A percentile compares a stretch with the other conserved stretches of the same genome.
Conservation (phyloP, 1,140 invertebrate species). For the Apis florea region DNA sequence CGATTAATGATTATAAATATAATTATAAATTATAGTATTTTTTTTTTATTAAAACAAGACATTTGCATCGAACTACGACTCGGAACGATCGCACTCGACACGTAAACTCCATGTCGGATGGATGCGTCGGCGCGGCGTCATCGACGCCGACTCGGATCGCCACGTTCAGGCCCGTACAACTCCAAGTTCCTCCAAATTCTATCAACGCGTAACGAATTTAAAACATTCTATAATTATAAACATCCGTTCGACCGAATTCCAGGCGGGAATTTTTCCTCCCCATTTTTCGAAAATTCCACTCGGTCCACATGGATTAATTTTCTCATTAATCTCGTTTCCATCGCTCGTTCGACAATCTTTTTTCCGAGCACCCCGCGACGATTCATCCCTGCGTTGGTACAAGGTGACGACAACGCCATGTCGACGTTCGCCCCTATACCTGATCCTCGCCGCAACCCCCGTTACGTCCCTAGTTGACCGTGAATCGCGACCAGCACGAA, state of each 20-base stretch:
- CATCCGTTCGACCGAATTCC: too few species aligned
- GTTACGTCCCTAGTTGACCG: slow-evolving; percentile 44
- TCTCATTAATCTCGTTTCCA: too few species aligned
- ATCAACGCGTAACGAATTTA: too few species aligned
- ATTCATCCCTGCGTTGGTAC: slow-evolving; percentile 46
- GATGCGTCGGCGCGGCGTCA: slow-evolving; percentile 55
- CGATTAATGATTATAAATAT: too few species aligned
- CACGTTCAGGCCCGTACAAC: slow-evolving; percentile 48
- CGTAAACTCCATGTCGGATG: neutral
- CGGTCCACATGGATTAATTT: too few species aligned
- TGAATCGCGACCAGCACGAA: slow-evolving; percentile 38
- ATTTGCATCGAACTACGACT: slow-evolving; percentile 6
- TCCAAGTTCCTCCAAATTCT: slow-evolving; percentile 16
- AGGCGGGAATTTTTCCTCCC: too few species aligned
- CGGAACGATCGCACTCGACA: neutral
- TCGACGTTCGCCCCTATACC: slow-evolving; percentile 60
- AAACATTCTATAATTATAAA: too few species aligned
- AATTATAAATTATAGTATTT: too few species aligned
- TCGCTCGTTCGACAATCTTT: too few species aligned
- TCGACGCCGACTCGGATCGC: slow-evolving; percentile 56
- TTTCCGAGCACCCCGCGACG: neutral
- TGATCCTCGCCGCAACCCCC: slow-evolving; percentile 47
- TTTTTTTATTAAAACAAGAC: too few species aligned
- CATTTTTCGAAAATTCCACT: neutral
- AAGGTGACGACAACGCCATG: slow-evolving; percentile 51